Evolutionary conservation across 1,140 invertebrate genomes (phyloP).

Genomic region (Ceratitis capitata): DNA sequence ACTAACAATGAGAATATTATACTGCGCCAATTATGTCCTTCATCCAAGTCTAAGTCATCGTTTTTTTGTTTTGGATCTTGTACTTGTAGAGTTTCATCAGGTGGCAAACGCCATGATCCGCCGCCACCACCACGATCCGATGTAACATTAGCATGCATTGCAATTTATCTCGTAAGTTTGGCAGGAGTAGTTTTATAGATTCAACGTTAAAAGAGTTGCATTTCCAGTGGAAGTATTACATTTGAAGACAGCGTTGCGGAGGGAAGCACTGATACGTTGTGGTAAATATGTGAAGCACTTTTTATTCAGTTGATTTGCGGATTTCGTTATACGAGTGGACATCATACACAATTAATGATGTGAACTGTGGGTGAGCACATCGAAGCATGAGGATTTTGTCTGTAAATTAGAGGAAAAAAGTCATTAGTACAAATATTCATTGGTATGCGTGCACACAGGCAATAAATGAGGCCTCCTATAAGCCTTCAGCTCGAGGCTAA

Average conservation of each 20-base stretch:
- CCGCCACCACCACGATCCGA: slow-evolving; percentile 75
- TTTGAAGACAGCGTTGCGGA: neutral
- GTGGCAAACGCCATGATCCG: slow-evolving; percentile 85
- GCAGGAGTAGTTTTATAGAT: slow-evolving; percentile 33
- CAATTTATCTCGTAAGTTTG: slow-evolving; percentile 35
- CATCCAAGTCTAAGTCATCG: slow-evolving; percentile 71
- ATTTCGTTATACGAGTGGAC: neutral
- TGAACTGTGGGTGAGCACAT: neutral
- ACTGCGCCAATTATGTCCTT: slow-evolving; percentile 87
- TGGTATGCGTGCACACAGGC: too few species aligned
- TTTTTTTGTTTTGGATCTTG: slow-evolving; percentile 84
- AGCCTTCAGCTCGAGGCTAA: too few species aligned
- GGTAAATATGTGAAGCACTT: neutral
- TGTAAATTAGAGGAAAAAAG: too few species aligned
- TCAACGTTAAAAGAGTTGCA: neutral
- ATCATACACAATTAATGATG: neutral
- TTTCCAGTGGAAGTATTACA: neutral
- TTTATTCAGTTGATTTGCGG: neutral
- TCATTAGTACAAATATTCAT: too few species aligned
- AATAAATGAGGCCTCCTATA: too few species aligned
- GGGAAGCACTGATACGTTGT: neutral
- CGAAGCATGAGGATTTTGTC: too few species aligned
- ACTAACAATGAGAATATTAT: slow-evolving; percentile 85
- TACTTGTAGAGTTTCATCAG: slow-evolving; percentile 88
- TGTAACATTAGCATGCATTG: slow-evolving; percentile 84